Evolutionary conservation across 2,797 vertebrate species (phyloP).

Genomic region (Tiaroga cobitis): DNA sequence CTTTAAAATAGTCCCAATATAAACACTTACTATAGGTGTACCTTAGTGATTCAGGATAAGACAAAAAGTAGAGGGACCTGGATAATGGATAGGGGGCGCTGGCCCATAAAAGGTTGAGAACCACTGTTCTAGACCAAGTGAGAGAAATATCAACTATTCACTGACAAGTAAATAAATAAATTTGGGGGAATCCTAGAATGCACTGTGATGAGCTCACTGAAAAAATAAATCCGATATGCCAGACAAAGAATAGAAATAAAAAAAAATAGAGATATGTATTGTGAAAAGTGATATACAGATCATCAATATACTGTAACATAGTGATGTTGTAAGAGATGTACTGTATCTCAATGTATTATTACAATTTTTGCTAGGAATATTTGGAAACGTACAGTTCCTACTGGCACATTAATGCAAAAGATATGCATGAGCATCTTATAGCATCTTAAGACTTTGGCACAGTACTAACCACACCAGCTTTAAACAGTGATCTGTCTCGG

Average conservation of each 20-base stretch:
- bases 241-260: neutral
- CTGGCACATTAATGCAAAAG: neutral
- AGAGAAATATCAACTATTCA: neutral
- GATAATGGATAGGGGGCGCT: too few relatives aligned
- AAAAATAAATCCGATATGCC: too few relatives aligned
- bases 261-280: neutral
- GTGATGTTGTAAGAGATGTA: neutral
- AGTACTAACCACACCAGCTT: neutral
- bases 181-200: too few relatives aligned
- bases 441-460: neutral
- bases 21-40: too few relatives aligned
- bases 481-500: neutral
- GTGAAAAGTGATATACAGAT: neutral
- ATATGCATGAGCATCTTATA: neutral
- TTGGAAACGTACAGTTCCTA: neutral
- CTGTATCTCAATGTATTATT: neutral
- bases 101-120: too few relatives aligned
- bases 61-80: too few relatives aligned
- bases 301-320: too few relatives aligned
- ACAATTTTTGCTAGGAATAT: neutral
- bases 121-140: neutral
- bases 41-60: too few relatives aligned
- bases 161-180: neutral
- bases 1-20: too few relatives aligned
- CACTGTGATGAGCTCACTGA: too few relatives aligned